These are phyloP conservation scores for Sicus ferrugineus DNA, from an alignment of 2,888 invertebrate genomes.

Conservation along the genomic window DNA sequence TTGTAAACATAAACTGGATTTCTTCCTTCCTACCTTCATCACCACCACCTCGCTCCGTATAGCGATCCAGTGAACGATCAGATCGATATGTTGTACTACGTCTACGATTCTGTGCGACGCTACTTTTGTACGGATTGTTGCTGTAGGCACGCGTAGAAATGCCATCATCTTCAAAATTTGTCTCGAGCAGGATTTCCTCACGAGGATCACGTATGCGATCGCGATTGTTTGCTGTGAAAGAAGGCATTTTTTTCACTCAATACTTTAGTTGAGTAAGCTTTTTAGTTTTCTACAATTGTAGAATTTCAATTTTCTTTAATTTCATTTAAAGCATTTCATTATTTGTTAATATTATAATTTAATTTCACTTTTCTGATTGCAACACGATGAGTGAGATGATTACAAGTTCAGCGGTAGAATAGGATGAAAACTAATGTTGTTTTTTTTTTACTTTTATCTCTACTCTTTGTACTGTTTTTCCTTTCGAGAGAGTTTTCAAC, in stretches of 20 bases:
- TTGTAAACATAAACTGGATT: neutral
- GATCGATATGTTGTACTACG: constrained; percentile 57
- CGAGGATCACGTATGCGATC: constrained; percentile 63
- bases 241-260: constrained; percentile 51
- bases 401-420: too few relatives aligned
- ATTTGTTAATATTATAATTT: neutral
- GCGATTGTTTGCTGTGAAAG: constrained; percentile 51
- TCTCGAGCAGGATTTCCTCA: constrained; percentile 65
- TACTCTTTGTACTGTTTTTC: too few relatives aligned
- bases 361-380: neutral
- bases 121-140: constrained; percentile 54
- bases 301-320: neutral
- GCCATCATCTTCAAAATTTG: constrained; percentile 65
- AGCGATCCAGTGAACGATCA: constrained; percentile 62
- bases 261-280: too few relatives aligned
- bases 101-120: constrained; percentile 50
- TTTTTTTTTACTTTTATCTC: too few relatives aligned
- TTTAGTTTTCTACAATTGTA: neutral
- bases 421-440: too few relatives aligned
- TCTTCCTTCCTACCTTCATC: constrained; percentile 50
- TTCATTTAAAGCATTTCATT: neutral
- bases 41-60: constrained; percentile 58
- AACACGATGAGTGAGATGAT: too few relatives aligned
- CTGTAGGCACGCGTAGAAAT: constrained; percentile 63
- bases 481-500: too few relatives aligned